Conservation (phyloP, 2,888 invertebrate species). For the Cheilosia variabilis region DNA sequence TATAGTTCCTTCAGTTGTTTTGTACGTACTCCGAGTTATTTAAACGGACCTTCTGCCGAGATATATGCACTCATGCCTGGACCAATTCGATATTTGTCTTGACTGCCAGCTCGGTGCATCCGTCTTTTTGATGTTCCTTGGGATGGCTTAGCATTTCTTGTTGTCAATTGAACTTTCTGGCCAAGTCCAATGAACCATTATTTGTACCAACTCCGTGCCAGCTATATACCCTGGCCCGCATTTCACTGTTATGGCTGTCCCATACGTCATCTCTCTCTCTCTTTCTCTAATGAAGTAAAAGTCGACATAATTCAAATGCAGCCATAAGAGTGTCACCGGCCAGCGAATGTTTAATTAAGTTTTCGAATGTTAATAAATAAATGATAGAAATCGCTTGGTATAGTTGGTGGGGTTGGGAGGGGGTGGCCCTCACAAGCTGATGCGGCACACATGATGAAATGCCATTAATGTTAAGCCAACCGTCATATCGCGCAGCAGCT, state of each 20-base stretch:
- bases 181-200: slow-evolving; percentile 40
- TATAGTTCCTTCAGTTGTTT: slow-evolving; percentile 43
- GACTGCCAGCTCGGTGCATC: slow-evolving; percentile 60
- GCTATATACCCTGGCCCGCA: slow-evolving; percentile 16
- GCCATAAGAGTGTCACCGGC: slow-evolving; percentile 79
- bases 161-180: slow-evolving; percentile 61
- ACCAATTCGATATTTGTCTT: slow-evolving; percentile 63
- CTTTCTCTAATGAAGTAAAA: slow-evolving; percentile 78
- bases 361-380: slow-evolving; percentile 74
- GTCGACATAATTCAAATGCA: slow-evolving; percentile 83
- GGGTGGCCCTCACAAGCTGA: slow-evolving; percentile 22
- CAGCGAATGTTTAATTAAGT: slow-evolving; percentile 74
- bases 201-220: neutral
- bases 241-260: slow-evolving; percentile 10
- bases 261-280: slow-evolving; percentile 10
- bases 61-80: slow-evolving; percentile 32
- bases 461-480: slow-evolving; percentile 73
- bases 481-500: slow-evolving; percentile 53
- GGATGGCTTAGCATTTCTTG: slow-evolving; percentile 51
- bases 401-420: neutral
- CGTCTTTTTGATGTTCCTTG: slow-evolving; percentile 71
- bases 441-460: slow-evolving; percentile 66
- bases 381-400: slow-evolving; percentile 62
- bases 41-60: slow-evolving; percentile 32
- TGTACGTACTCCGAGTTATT: slow-evolving; percentile 31